phyloP scores from a whole-genome alignment of 2,797 vertebrate genomes.

The Ctenopoma kingsleyae region DNA sequence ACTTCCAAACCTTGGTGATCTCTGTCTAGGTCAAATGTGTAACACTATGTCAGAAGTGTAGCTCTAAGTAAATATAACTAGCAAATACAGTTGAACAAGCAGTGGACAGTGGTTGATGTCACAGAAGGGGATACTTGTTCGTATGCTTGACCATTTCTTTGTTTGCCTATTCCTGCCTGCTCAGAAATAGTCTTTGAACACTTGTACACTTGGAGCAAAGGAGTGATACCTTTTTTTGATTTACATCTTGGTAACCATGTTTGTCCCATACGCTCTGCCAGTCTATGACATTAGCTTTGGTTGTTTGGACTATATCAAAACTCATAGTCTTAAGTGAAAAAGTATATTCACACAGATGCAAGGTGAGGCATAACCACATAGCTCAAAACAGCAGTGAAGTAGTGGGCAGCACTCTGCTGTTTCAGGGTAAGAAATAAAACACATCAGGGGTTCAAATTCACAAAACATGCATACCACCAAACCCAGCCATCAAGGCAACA shows the following conservation, averaged over 20 bases:
- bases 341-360: slow-evolving; percentile 61
- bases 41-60: background rate
- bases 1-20: slow-evolving; percentile 1
- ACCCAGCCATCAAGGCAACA: slow-evolving; percentile 51
- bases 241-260: slow-evolving; percentile 42
- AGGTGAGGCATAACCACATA: slow-evolving; percentile 52
- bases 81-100: background rate
- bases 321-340: slow-evolving; percentile 56
- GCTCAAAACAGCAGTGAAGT: slow-evolving; percentile 45
- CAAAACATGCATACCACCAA: slow-evolving; percentile 47
- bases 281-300: slow-evolving; percentile 56
- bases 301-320: slow-evolving; percentile 56
- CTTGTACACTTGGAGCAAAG: slow-evolving; percentile 25
- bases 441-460: slow-evolving; percentile 60
- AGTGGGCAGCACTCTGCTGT: slow-evolving; percentile 45
- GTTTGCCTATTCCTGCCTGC: slow-evolving; percentile 27
- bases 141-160: slow-evolving; percentile 9
- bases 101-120: slow-evolving; percentile 1
- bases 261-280: slow-evolving; percentile 43
- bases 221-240: slow-evolving; percentile 2
- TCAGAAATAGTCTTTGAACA: slow-evolving; percentile 13
- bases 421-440: slow-evolving; percentile 62
- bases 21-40: slow-evolving; percentile 5
- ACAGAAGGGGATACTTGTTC: slow-evolving; percentile 31
- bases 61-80: background rate